Base-by-base conservation (phyloP, 2,888 invertebrate species). In the Augochlorella aurata region DNA sequence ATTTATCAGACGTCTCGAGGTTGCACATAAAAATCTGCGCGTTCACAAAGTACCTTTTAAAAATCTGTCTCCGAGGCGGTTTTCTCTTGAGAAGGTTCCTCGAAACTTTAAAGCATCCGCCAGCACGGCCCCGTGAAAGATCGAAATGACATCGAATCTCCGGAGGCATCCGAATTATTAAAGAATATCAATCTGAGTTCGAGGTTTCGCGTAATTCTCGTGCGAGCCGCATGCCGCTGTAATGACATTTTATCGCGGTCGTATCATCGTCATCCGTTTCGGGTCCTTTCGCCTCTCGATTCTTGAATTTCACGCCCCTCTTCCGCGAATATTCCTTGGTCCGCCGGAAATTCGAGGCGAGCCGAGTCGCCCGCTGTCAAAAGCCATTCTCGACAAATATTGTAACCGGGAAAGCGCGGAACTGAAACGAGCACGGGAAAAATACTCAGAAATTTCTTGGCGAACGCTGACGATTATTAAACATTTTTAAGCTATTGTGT, bases 131-230 rank as follows among this genome's bases (percentile, higher is more conserved):
- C 2, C 61, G 29, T 61, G 24, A 61, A 61, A 61, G 29, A 16
- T 61, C 14, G 24, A 29, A 61, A 61, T 24, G 58, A 14, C 61
- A 29, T 61, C 24, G 58, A 61, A 61, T 29, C 29, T 61, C 58
- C 29, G 3, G 3, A 18, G 44, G 44, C 44, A n/a, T 63, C 18
- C 29, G 2, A 63, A 63, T 63, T 63, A 44, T 44, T 44, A n/a
- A 14, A 52, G 52, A 52, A 44, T 38, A n/a, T 49, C 61, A 24
- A 52, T 63, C 58, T 10, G 1, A 12, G 47, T 7, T 61, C 47
- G n/a, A 70, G 63, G 61, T n/a, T 16, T 75, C 69, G 47, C 47
- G 58, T n/a, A 70, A 70, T 50, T 24, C 54, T 21, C 38, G 38
- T 44, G 5, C 44, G 63, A 63, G n/a, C 63, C 63, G n/a, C 44